A percentile compares a stretch with the other conserved stretches of the same genome.
These are phyloP conservation scores for Pemphigus obesinymphae DNA, from an alignment of 1,140 invertebrate genomes.

Conservation along the genomic window DNA sequence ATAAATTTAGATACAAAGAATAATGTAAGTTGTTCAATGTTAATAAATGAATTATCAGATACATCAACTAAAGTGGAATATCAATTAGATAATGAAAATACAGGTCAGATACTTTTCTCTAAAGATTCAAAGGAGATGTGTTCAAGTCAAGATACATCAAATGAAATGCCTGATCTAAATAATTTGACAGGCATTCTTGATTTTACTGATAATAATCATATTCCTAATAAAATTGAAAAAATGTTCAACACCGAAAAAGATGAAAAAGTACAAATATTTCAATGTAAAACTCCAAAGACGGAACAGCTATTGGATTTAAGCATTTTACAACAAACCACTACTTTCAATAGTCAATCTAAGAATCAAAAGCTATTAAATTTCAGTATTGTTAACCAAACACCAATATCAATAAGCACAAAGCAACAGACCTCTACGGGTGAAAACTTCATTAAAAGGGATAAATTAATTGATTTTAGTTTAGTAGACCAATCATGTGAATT, in stretches of 20 bases:
- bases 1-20: not conserved
- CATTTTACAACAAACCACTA: not conserved
- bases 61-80: not conserved
- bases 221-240: not conserved
- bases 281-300: not conserved
- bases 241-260: not conserved
- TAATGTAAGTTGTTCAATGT: not conserved
- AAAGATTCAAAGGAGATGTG: not conserved
- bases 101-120: not conserved
- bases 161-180: not conserved
- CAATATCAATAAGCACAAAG: not conserved
- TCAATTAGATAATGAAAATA: too few relatives aligned
- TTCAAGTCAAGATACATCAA: not conserved
- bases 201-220: not conserved
- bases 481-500: not conserved
- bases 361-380: slow-evolving; percentile 24
- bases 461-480: slow-evolving; percentile 17
- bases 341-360: not conserved
- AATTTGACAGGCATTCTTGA: not conserved
- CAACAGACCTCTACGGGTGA: not conserved
- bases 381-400: slow-evolving; percentile 23
- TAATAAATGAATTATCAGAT: not conserved
- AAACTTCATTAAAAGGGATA: not conserved
- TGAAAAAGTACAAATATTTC: not conserved
- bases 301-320: slow-evolving; percentile 11